Base-by-base conservation (phyloP, 2,888 invertebrate species). In the Cephus runcator region DNA sequence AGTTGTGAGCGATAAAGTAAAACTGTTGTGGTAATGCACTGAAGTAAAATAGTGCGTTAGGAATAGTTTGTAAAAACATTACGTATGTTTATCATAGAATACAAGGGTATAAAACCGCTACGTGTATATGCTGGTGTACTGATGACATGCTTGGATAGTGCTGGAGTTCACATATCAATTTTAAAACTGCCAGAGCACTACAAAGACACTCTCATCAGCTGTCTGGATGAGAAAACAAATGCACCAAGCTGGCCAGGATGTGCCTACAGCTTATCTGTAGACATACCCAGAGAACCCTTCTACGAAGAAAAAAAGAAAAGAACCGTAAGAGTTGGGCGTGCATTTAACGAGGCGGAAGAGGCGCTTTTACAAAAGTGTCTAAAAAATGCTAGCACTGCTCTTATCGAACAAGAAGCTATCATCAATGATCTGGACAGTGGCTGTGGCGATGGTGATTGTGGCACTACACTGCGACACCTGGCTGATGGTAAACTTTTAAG, bases 101-200 rank as follows among this genome's bases (percentile, higher is more conserved):
- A 76, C 4, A 85, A 84, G 82, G 81, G 83, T 12, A 82, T 91
- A 6, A 75, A 82, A 69, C 84, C 87, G n/a, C 30, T 88, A 15
- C 87, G 91, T 31, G 85, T 88, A 9, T 90, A 91, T 76, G 82
- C 86, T 3, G 94, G 94, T 11, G 87, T 92, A 9, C 92, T 95
- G 81, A 94, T 96, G 92, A 96, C 97, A 0, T 96, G 97, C 0
- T 89, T 97, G 73, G 95, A 97, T 86, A 96, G 96, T 94, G 94
- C 95, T 77, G 97, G 97, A 11, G 93, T 97, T 84, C 95, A 96
- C 83, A 92, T 98, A 35, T 95, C 96, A 23, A 84, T 97, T 31
- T 86, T 96, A 12, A 93, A 94, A 83, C 87, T 95, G 12, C 92
- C 91, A 15, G 90, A 93, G 77, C 86, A 90, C 2, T 80, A 88